These are phyloP conservation scores for Elaphurus davidianus DNA, from an alignment of 2,113 vertebrate species.

Conservation along the genomic window DNA sequence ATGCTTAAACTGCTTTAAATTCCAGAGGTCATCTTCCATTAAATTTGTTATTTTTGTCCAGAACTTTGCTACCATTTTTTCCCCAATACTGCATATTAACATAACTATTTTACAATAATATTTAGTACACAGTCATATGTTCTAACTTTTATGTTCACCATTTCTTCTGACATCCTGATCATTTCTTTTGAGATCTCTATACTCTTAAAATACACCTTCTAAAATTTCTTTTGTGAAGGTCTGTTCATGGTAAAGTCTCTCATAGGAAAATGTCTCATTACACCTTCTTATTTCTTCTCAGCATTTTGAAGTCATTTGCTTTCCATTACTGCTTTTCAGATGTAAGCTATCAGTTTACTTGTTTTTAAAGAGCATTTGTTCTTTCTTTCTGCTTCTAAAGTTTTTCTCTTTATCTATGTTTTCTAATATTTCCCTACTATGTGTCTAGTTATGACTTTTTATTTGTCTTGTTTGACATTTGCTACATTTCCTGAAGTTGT, in stretches of 20 bases:
- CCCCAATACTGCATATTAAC: neutral
- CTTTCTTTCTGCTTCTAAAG: neutral
- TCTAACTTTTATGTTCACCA: neutral
- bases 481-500: neutral
- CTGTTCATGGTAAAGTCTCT: neutral
- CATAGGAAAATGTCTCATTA: neutral
- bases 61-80: neutral
- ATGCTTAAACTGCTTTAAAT: neutral
- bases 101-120: neutral
- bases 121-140: neutral
- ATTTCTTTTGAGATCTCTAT: neutral
- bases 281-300: neutral
- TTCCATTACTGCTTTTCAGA: neutral
- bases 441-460: neutral
- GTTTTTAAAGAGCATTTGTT: neutral
- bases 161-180: neutral
- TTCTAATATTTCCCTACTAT: neutral
- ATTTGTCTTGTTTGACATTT: neutral
- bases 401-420: neutral
- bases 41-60: neutral
- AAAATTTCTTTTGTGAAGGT: neutral
- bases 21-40: neutral
- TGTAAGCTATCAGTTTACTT: neutral
- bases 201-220: neutral
- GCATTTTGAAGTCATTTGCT: neutral